phyloP scores from a whole-genome alignment of 2,797 vertebrate species.

The Adrianichthys oophorus region DNA sequence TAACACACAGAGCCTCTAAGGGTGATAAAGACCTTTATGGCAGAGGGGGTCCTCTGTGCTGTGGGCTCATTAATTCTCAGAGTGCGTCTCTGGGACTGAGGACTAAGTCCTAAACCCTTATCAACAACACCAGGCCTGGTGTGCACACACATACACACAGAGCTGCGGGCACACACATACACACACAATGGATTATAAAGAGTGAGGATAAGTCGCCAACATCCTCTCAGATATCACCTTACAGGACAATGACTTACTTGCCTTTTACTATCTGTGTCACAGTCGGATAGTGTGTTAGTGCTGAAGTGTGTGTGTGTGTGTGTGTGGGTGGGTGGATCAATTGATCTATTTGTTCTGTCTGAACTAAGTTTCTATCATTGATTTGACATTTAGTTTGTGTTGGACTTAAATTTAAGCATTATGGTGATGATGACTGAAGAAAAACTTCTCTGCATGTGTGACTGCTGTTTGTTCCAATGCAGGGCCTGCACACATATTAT shows the following conservation, averaged over 20 bases:
- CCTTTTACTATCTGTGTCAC: conserved; percentile 40
- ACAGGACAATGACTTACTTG: conserved; percentile 65
- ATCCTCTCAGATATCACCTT: conserved; percentile 66
- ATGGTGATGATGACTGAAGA: too few species aligned
- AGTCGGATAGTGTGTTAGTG: conserved; percentile 37
- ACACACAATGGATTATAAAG: conserved; percentile 65
- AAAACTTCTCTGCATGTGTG: neutral
- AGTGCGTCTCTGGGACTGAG: conserved; percentile 70
- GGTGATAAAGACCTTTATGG: conserved; percentile 73
- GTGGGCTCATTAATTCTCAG: conserved; percentile 73
- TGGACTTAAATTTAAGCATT: conserved; percentile 25
- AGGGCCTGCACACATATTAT: neutral
- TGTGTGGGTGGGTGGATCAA: neutral
- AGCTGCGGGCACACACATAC: conserved; percentile 14
- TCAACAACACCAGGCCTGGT: conserved; percentile 72
- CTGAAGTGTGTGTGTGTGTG: neutral
- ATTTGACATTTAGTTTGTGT: conserved; percentile 33
- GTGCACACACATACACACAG: conserved; percentile 33
- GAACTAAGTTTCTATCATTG: conserved; percentile 35
- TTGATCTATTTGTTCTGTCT: conserved; percentile 55
- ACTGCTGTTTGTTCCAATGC: conserved; percentile 27
- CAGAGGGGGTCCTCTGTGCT: conserved; percentile 61
- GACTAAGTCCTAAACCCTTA: conserved; percentile 74
- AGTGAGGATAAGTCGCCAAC: conserved; percentile 67
- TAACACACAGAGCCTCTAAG: conserved; percentile 26